These are phyloP conservation scores for Perca flavescens DNA, from an alignment of 2,113 vertebrate species.

Conservation along the genomic window DNA sequence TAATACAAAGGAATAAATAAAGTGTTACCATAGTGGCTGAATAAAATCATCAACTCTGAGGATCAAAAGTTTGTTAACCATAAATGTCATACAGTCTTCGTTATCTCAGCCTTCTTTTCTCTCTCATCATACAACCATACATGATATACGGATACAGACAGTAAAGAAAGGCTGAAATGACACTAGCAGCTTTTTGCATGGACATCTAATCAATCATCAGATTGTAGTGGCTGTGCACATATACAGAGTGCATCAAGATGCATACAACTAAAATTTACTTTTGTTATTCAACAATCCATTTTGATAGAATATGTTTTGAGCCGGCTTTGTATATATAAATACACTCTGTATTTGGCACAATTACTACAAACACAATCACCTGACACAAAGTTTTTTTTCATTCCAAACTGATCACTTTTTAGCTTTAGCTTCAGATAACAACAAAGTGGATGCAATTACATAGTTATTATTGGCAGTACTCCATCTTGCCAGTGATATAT, in stretches of 20 bases:
- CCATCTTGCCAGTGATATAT: conserved; percentile 12
- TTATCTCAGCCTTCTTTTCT: conserved; percentile 59
- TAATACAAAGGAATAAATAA: conserved; percentile 65
- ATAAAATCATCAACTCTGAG: conserved; percentile 38
- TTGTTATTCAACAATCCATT: not conserved
- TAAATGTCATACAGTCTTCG: conserved; percentile 48
- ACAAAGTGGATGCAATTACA: conserved; percentile 69
- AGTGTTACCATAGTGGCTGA: conserved; percentile 63
- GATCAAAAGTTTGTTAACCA: conserved; percentile 39
- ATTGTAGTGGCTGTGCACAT: conserved; percentile 34
- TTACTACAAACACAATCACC: conserved; percentile 27
- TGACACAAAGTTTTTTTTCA: conserved; percentile 31
- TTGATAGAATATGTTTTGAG: not conserved
- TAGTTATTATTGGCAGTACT: conserved; percentile 16
- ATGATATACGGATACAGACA: conserved; percentile 27
- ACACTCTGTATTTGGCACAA: conserved; percentile 59
- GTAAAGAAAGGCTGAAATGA: conserved; percentile 65
- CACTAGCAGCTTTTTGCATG: conserved; percentile 32
- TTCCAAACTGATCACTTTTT: conserved; percentile 30
- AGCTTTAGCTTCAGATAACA: conserved; percentile 43
- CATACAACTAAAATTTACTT: not conserved
- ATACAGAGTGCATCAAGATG: conserved; percentile 40
- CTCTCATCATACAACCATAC: conserved; percentile 15
- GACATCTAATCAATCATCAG: conserved; percentile 25
- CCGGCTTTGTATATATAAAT: not conserved